Base-by-base conservation (phyloP, 2,888 invertebrate species). In the Amiota mariae region DNA sequence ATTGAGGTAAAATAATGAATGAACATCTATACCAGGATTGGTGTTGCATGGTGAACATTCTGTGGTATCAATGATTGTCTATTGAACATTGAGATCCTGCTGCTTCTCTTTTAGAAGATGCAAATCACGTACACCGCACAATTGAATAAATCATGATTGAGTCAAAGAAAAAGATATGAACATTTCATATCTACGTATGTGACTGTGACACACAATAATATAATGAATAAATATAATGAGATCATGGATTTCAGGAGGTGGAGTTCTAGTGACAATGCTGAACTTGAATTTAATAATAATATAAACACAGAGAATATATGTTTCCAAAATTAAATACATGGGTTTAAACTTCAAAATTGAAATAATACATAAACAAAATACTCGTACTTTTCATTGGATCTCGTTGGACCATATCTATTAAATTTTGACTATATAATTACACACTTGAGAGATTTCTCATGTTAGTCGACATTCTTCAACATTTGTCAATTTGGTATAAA, bases 401-500 rank as follows among this genome's bases (percentile, higher is more conserved):
- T 36, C 36, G 36, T 36, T 36, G 36, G 36, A 36, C 36, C 36
- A 36, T 36, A 36, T 36, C 36, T 36, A 24, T 24, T 24, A 36
- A 36, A 36, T 13, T 67, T 49, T 48, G 67, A 12, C 12, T 9
- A 70, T 77, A 79, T 80, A 79, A 81, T 82, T 82, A 79, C 75
- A 79, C 76, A 81, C 77, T 71, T 76, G 77, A 77, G 64, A 74
- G 75, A 73, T 74, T 76, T 73, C 46, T 20, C 12, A 8, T 6
- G 49, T 36, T 36, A 36, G 24, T 36, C 6, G 24, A 24, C 57
- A n/a, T n/a, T n/a, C n/a, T n/a, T n/a, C n/a, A 18, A 57, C 54
- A 54, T 54, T 54, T 10, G 36, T 36, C 8, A 8, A 36, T 36
- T 6, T 36, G 36, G 36, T 76, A 76, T 74, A 76, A 76, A 74